phyloP scores from a whole-genome alignment of 2,888 invertebrate genomes.

The Cryptus armator region DNA sequence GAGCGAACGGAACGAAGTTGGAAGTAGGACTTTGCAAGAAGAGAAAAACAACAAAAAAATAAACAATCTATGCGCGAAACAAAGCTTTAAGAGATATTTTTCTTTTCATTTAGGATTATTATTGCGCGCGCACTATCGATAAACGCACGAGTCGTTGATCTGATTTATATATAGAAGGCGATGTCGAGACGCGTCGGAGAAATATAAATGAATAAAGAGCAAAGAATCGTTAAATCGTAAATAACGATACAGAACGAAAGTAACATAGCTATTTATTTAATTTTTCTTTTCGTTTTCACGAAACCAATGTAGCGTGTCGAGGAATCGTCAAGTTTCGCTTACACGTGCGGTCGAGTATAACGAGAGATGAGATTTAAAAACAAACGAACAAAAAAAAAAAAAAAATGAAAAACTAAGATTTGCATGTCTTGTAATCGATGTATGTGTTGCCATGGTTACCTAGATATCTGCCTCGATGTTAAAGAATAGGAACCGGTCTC shows the following conservation, averaged over 20 bases:
- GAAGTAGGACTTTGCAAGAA: not conserved
- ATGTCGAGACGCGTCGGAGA: conserved; percentile 2
- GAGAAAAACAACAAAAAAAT: conserved; percentile 2
- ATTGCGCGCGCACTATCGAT: conserved; percentile 8
- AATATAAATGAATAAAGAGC: conserved; percentile 25
- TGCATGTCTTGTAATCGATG: conserved; percentile 69
- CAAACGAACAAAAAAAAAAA: conserved; percentile 51
- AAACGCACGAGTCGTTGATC: conserved; percentile 46
- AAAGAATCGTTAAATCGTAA: conserved; percentile 27
- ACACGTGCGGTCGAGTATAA: conserved; percentile 11
- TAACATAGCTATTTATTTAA: conserved; percentile 48
- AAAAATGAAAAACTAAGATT: conserved; percentile 52
- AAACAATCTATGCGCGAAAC: conserved; percentile 21
- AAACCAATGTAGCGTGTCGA: conserved; percentile 13
- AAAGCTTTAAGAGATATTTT: conserved; percentile 50
- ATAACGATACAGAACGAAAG: conserved; percentile 60
- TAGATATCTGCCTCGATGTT: conserved; percentile 67
- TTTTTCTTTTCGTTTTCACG: conserved; percentile 46
- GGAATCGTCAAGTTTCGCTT: conserved; percentile 22
- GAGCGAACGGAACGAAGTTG: not conserved
- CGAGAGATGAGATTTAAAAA: conserved; percentile 34
- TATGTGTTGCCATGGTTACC: conserved; percentile 67
- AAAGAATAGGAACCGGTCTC: conserved; percentile 62
- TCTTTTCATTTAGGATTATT: conserved; percentile 21
- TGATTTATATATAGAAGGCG: conserved; percentile 42